Evolutionary conservation across 2,888 invertebrate species (phyloP), one percentile per base, ranked within the genome.

Genomic region (Drosophila birchii): DNA sequence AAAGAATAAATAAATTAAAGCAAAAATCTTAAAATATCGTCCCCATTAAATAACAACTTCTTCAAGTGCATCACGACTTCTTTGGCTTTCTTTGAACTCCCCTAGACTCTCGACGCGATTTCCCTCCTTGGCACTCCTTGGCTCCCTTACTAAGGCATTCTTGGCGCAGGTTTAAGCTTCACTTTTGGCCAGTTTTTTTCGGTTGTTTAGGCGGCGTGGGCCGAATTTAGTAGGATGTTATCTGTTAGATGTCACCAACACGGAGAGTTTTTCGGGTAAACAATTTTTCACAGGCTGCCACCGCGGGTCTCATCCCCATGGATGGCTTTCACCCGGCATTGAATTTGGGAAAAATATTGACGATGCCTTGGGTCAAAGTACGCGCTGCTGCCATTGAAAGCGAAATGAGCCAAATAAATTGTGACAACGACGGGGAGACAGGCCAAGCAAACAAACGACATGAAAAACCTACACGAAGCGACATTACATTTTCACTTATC

Each of bases 301-400:
- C 23, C 36, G 23, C 29, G 44, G 44, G 32, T 49, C 44, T 55
- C 60, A 63, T 58, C 75, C 58, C 47, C 75, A 51, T 55, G 38
- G 39, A 23, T 36, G 62, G 82, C 84, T 86, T 88, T 85, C 86
- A 73, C 88, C 51, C 60, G 80, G 59, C 74, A 75, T 71, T 71
- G 79, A 45, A 69, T 69, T 51, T 20, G 51, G 51, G 34, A 20
- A 75, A 81, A 83, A 60, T 79, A 78, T 83, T 79, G 59, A 75
- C 81, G 41, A 54, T 61, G 60, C 56, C 44, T 75, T 64, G 77
- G 88, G 83, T 86, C 86, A 86, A 78, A 84, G 86, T 80, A 84
- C 88, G 64, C 45, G 43, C 23, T 39, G 45, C 49, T 16, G 57
- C 43, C 70, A 88, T 81, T 68, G 84, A 76, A 80, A 79, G 79